Evolutionary conservation across 2,888 invertebrate genomes (phyloP), one percentile per base, ranked within the genome.

Genomic region (Phengaris alcon): DNA sequence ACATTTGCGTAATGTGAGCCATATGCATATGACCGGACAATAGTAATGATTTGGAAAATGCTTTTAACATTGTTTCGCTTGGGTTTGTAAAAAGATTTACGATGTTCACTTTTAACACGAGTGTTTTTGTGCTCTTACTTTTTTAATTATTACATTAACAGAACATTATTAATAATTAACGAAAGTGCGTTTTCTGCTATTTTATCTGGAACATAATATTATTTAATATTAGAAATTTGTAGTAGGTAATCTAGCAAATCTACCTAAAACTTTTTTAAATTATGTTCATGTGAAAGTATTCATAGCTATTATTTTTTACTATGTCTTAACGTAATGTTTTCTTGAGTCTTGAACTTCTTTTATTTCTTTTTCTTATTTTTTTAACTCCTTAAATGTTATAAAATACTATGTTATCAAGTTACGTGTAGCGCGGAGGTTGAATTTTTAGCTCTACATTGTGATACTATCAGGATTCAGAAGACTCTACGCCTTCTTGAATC

Each of bases 1-100:
- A 92, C 90, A 82, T 87, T 93, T 93, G 93, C 92, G 93, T 93
- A 90, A 91, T 90, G 86, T 86, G 82, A 79, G 81, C 86, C 86
- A 86, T 55, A 48, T 55, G 55, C 75, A 75, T 44, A 70, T 75
- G 75, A 46, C 55, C n/a, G 15, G 48, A 69, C 55, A 70, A 70
- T 69, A 44, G 48, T 57, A 70, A 13, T 48, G 13, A 69, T 69
- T 57, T 70, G 70, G 57, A 75, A 48, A 70, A 75, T 35, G 52
- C 48, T 70, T 48, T 70, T 70, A 48, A 70, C 48, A 48, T 51
- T 72, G 52, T 72, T 15, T 70, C 15, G 46, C 68, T 51, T 54
- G 52, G 35, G 22, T 22, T 52, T 52, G 22, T 35, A 22, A 54
- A 72, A 52, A 54, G 70, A 70, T 70, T 70, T 70, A 70, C 15